phyloP scores from a whole-genome alignment of 2,888 invertebrate species.

The Lithodes maja region DNA sequence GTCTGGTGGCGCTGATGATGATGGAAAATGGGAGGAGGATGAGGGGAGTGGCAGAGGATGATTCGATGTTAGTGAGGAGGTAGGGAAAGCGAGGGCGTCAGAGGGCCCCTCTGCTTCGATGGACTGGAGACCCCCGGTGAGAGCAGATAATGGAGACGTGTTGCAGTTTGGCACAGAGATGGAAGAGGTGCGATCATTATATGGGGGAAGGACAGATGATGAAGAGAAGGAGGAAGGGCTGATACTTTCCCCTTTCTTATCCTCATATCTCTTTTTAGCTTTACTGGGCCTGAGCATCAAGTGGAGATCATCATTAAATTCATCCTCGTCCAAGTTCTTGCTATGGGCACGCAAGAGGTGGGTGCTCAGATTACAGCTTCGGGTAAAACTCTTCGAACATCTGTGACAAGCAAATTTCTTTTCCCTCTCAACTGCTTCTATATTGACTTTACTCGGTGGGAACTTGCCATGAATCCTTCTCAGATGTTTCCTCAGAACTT shows the following conservation, averaged over 20 bases:
- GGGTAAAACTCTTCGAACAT: constrained; percentile 69
- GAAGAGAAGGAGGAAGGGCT: constrained; percentile 4
- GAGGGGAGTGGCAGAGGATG: constrained; percentile 33
- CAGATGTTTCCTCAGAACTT: constrained; percentile 65
- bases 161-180: background rate
- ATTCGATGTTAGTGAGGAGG: constrained; percentile 33
- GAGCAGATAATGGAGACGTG: background rate
- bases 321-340: constrained; percentile 50
- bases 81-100: constrained; percentile 25
- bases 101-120: background rate
- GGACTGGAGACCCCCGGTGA: constrained; percentile 13
- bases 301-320: constrained; percentile 60
- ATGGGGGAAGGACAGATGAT: constrained; percentile 4
- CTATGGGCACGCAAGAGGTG: constrained; percentile 66
- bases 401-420: constrained; percentile 65
- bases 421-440: constrained; percentile 49
- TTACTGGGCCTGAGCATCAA: constrained; percentile 48
- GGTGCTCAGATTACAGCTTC: constrained; percentile 65
- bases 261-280: background rate
- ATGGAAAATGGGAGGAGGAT: constrained; percentile 38
- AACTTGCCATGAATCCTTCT: constrained; percentile 56
- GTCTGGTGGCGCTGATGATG: constrained; percentile 56
- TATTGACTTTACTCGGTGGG: constrained; percentile 29
- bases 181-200: constrained; percentile 20
- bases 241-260: background rate